phyloP scores from a whole-genome alignment of 2,888 invertebrate species.

The Rhogogaster chlorosoma region DNA sequence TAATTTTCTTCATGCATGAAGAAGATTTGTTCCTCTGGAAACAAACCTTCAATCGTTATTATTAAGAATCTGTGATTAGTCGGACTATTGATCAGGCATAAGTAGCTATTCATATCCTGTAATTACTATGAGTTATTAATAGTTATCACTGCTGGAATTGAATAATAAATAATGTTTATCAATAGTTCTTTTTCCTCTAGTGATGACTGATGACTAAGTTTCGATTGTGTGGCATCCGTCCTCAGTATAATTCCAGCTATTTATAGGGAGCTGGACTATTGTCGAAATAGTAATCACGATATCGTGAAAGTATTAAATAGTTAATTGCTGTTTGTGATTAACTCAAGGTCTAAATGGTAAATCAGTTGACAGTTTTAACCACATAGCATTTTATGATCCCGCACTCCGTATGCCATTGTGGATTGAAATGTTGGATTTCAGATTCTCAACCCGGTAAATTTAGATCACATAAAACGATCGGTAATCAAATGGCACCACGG shows the following conservation, averaged over 20 bases:
- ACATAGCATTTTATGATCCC: background rate
- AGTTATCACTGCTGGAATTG: background rate
- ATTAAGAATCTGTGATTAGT: background rate
- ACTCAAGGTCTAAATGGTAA: background rate
- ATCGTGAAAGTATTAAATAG: background rate
- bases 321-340: background rate
- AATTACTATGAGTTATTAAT: background rate
- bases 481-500: conserved; percentile 13
- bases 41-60: background rate
- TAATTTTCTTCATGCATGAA: too few species aligned
- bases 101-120: background rate
- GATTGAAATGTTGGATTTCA: background rate
- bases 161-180: background rate
- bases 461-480: conserved; percentile 11
- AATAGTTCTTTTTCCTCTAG: background rate
- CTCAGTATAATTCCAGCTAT: background rate
- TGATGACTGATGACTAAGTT: background rate
- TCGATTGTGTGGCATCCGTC: background rate
- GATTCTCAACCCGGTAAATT: background rate
- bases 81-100: background rate
- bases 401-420: background rate
- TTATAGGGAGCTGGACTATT: background rate
- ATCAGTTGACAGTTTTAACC: background rate
- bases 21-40: background rate
- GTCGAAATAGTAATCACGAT: background rate